These are phyloP conservation scores for Zaprionus inermis DNA, from an alignment of 1,140 invertebrate species.

Conservation along the genomic window DNA sequence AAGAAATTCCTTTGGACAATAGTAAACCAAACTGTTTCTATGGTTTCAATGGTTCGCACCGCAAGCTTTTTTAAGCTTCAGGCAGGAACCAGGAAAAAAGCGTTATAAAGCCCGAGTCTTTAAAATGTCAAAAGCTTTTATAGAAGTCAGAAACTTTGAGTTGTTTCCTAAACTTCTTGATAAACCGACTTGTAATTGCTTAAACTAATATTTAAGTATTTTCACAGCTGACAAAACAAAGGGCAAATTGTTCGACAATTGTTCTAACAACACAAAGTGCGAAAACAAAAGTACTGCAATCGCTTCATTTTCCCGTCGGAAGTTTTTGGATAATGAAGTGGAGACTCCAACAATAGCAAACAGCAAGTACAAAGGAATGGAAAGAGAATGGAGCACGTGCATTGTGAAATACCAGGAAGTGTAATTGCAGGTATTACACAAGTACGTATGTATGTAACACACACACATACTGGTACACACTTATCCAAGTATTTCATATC, in stretches of 20 bases:
- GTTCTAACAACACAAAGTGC: slow-evolving; percentile 37
- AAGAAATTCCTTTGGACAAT: slow-evolving; percentile 34
- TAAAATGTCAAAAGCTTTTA: slow-evolving; percentile 6
- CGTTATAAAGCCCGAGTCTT: neutral
- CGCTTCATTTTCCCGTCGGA: slow-evolving; percentile 59
- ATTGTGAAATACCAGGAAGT: slow-evolving; percentile 26
- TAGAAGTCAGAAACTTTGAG: neutral
- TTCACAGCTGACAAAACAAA: slow-evolving; percentile 1
- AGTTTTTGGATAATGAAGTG: slow-evolving; percentile 74
- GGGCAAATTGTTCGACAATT: slow-evolving; percentile 42
- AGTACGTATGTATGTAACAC: neutral
- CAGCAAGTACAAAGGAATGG: slow-evolving; percentile 13
- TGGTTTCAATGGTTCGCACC: slow-evolving; percentile 28
- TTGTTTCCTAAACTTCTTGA: neutral
- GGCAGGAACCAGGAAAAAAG: neutral
- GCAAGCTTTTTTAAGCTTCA: slow-evolving; percentile 27
- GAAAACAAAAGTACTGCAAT: slow-evolving; percentile 65
- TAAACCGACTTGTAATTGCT: neutral
- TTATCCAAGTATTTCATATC: slow-evolving; percentile 9
- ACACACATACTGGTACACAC: slow-evolving; percentile 19
- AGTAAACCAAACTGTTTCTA: slow-evolving; percentile 33
- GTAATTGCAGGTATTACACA: slow-evolving; percentile 24
- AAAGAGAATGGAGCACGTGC: neutral
- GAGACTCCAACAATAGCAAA: slow-evolving; percentile 17
- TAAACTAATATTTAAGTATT: slow-evolving; percentile 4